Base-by-base conservation (phyloP, 2,888 invertebrate species). In the Ochropleura plecta region DNA sequence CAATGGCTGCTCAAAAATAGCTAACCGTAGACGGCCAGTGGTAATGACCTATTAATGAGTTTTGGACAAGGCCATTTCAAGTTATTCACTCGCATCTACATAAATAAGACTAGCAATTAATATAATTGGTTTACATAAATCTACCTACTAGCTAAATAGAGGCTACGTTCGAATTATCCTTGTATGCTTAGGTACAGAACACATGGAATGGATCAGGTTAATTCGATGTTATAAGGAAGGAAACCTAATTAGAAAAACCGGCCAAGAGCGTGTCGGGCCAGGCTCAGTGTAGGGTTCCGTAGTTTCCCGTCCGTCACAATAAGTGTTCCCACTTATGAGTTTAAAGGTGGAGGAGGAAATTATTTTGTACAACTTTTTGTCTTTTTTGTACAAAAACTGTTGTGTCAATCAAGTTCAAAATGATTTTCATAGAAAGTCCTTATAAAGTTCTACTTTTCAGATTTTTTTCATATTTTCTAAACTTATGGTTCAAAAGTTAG, bases 31-130 rank as follows among this genome's bases (percentile, higher is more conserved):
- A 76, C 72, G 74, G 42, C 63, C 76, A 64, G 66, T 69, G 80
- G 75, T 72, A 86, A 85, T 81, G 83, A 83, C 86, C 87, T 83
- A 76, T 79, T 86, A 85, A 85, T 85, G 78, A 60, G 7, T 69
- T 42, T 71, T 62, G 40, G 48, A 79, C 87, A 87, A 85, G 86
- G 86, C 68, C 86, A 85, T 68, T 62, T 3, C 66, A 65, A 76
- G 84, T 83, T 84, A 79, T 85, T 85, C 84, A 78, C 79, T 76
- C 76, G 57, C 48, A 62, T 67, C 51, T 76, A 77, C 42, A 46
- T 72, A 67, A 8, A 73, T 53, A 72, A 64, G 66, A 49, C 67
- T 68, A 44, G 70, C 40, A 74, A 70, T 72, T 70, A 42, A 42
- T 53, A 59, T 81, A 42, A 67, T 76, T 63, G 70, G 20, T 59